Evolutionary conservation across 2,797 vertebrate genomes (phyloP), one percentile per base, ranked within the genome.

Genomic region (Cygnus olor): DNA sequence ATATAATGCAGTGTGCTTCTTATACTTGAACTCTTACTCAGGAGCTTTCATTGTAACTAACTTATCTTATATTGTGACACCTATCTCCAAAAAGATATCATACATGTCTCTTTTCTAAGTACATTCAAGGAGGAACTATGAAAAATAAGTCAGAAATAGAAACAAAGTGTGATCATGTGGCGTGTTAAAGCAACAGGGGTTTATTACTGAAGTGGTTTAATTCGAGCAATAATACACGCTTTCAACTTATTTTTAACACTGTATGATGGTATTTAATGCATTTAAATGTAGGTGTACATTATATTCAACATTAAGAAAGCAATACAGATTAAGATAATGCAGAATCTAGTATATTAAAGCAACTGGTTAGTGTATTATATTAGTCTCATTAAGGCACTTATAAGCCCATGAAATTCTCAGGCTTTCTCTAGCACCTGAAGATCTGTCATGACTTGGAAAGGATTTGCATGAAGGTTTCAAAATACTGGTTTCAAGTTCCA

Each of bases 101-200:
- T 15, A 9, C 19, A 51, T 11, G 32, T 36, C 34, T 84, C 38
- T 66, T 82, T 89, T 84, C 79, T 54, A 60, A 92, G 40, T 44
- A 83, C 44, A 18, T 42, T 47, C 49, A 86, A 85, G 34, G 61
- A 83, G 4, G 9, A 54, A 54, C 58, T 74, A 80, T 76, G 49
- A 82, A 78, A 85, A 84, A 60, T 45, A 89, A 88, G 28, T 54
- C 58, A 85, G 27, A 96, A 95, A 94, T 49, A 94, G 79, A 84
- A 85, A 85, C 57, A 85, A 49, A 13, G 20, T 76, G 61, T 45
- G 24, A 84, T 69, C 70, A 54, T 42, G 10, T 34, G 9, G 27
- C 42, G 12, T 66, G 17, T 40, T n/a, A 82, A 80, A 85, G 80
- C 61, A 93, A 42, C 80, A 69, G 53, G 51, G 10, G 10, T 4